Percentiles rank a stretch among this genome's conserved stretches.
Evolutionary conservation across 2,113 vertebrate species (phyloP).

Genomic region (Meles meles): DNA sequence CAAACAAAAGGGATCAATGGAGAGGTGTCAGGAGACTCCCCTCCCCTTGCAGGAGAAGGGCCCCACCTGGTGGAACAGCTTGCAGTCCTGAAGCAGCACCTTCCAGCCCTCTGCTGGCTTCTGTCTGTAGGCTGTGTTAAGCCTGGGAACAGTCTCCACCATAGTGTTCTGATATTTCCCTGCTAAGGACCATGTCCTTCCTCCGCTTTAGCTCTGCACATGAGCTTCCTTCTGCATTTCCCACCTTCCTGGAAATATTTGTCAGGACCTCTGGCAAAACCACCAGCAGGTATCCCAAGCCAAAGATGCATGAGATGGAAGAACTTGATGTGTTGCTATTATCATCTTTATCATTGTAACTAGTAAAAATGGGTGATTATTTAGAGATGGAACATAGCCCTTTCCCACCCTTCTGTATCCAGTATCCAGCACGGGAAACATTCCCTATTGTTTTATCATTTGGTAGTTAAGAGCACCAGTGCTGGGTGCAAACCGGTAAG

Average conservation of each 20-base stretch:
- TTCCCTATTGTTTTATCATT: neutral
- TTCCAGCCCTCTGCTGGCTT: slow-evolving; percentile 59
- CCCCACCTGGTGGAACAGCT: slow-evolving; percentile 28
- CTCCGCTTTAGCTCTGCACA: neutral
- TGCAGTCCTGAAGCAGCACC: slow-evolving; percentile 13
- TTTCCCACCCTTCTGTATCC: neutral
- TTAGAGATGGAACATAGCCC: neutral
- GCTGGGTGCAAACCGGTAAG: neutral
- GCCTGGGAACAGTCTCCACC: neutral
- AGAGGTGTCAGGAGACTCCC: slow-evolving; percentile 16
- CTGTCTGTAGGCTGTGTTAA: slow-evolving; percentile 29
- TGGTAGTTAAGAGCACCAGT: neutral
- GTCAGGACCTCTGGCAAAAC: slow-evolving; percentile 28
- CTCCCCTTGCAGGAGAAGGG: slow-evolving; percentile 7
- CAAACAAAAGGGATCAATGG: neutral
- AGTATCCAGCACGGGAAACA: neutral
- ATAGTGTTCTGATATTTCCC: slow-evolving; percentile 32
- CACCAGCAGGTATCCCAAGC: slow-evolving; percentile 20
- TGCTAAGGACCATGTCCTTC: slow-evolving; percentile 45
- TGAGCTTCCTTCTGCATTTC: neutral
- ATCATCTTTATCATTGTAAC: neutral
- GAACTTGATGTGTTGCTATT: neutral
- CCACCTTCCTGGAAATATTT: neutral
- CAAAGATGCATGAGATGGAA: neutral
- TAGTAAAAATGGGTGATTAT: neutral